Evolutionary conservation across 2,797 vertebrate species (phyloP).

Genomic region (Simalia tracyae): DNA sequence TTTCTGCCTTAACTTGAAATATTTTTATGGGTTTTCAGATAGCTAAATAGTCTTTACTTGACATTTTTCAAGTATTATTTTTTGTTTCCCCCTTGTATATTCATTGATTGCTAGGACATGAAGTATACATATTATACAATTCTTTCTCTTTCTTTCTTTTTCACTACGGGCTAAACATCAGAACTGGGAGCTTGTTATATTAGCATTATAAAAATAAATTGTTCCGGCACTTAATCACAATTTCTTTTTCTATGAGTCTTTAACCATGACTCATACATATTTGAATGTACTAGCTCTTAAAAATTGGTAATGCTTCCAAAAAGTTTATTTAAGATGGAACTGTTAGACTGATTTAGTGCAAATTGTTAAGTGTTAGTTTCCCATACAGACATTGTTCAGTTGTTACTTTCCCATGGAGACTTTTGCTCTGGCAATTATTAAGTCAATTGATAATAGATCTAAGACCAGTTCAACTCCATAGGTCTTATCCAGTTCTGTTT

Average conservation of each 20-base stretch:
- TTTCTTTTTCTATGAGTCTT: background rate
- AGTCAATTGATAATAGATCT: background rate
- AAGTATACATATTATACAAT: background rate
- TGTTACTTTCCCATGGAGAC: background rate
- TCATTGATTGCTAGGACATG: background rate
- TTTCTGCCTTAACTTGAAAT: constrained; percentile 51
- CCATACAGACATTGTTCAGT: background rate
- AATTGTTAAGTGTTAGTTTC: background rate
- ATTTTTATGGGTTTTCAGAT: constrained; percentile 57
- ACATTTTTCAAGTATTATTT: constrained; percentile 12
- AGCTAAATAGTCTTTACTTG: constrained; percentile 21
- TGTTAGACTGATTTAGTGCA: background rate
- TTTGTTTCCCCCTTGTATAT: constrained; percentile 53
- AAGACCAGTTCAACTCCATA: background rate
- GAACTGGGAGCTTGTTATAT: background rate
- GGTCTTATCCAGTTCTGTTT: background rate
- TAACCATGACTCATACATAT: background rate
- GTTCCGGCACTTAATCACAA: background rate
- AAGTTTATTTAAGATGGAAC: background rate
- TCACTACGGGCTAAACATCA: background rate
- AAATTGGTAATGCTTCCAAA: background rate
- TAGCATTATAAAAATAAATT: background rate
- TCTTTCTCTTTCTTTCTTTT: background rate
- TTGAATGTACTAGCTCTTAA: background rate
- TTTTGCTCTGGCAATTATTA: background rate